These are phyloP conservation scores for Carcharodon carcharias DNA, from an alignment of 2,797 vertebrate genomes.

Conservation along the genomic window DNA sequence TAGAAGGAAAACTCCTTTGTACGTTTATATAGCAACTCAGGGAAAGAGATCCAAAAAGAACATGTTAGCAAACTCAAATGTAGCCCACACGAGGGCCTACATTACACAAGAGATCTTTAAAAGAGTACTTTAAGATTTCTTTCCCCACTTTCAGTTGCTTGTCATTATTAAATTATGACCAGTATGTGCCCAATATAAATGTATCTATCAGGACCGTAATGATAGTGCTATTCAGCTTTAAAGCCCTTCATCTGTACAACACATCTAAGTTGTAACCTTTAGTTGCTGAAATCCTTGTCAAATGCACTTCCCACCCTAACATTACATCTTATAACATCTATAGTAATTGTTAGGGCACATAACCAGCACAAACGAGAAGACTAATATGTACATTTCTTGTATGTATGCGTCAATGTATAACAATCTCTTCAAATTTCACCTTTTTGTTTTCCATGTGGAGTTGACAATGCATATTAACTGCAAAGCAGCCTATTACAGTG, in stretches of 20 bases:
- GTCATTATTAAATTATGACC: constrained; percentile 51
- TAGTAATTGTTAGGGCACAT: constrained; percentile 52
- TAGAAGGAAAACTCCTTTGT: constrained; percentile 58
- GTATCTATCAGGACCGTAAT: constrained; percentile 19
- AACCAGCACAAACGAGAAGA: constrained; percentile 46
- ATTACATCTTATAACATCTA: constrained; percentile 56
- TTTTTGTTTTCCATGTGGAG: constrained; percentile 54
- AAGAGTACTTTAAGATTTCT: constrained; percentile 54
- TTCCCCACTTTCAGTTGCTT: constrained; percentile 53
- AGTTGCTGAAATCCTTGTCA: constrained; percentile 57
- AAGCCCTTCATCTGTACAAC: constrained; percentile 55
- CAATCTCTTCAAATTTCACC: constrained; percentile 62
- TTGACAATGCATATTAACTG: constrained; percentile 58
- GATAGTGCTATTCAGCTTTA: constrained; percentile 51
- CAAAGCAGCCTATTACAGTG: constrained; percentile 66
- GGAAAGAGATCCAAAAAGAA: constrained; percentile 61
- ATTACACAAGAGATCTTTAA: constrained; percentile 65
- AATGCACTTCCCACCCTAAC: constrained; percentile 65
- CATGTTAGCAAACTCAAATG: constrained; percentile 63
- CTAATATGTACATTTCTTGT: constrained; percentile 60
- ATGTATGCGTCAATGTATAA: constrained; percentile 65
- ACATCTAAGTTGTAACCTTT: constrained; percentile 48
- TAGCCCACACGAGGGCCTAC: constrained; percentile 62
- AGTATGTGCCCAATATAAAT: constrained; percentile 10
- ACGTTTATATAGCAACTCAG: constrained; percentile 63